These are phyloP conservation scores for Macaca nemestrina DNA, from an alignment of 2,113 vertebrate species.

Conservation along the genomic window DNA sequence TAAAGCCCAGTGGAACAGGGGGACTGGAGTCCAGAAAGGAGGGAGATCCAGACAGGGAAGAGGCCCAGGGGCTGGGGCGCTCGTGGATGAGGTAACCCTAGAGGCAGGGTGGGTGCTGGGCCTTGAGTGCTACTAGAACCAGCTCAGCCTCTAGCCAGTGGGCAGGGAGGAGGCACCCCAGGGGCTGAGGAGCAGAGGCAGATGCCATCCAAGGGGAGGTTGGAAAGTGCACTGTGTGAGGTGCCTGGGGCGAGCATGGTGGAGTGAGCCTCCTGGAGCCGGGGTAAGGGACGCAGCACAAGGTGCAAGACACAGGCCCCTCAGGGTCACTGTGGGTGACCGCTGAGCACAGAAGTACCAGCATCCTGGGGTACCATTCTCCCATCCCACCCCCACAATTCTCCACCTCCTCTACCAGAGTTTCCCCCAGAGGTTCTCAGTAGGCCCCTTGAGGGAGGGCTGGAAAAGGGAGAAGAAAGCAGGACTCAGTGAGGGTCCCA, in stretches of 20 bases:
- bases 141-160: background rate
- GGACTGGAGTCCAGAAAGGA: background rate
- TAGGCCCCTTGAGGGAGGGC: background rate
- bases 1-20: background rate
- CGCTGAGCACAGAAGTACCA: background rate
- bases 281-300: background rate
- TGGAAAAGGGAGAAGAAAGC: background rate
- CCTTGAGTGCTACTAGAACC: background rate
- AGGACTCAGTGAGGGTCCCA: background rate
- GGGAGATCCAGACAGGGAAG: background rate
- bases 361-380: background rate
- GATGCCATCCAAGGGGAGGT: background rate
- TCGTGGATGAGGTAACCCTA: background rate
- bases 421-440: background rate
- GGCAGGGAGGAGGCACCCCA: background rate
- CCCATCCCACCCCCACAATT: background rate
- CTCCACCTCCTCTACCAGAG: background rate
- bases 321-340: background rate
- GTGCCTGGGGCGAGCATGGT: accelerated
- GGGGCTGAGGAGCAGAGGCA: background rate
- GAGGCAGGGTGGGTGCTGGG: background rate
- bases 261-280: background rate
- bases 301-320: background rate
- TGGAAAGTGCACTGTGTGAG: background rate
- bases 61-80: background rate